Evolutionary conservation across 1,140 invertebrate genomes (phyloP).

Genomic region (Pygmarrhopalites habei): DNA sequence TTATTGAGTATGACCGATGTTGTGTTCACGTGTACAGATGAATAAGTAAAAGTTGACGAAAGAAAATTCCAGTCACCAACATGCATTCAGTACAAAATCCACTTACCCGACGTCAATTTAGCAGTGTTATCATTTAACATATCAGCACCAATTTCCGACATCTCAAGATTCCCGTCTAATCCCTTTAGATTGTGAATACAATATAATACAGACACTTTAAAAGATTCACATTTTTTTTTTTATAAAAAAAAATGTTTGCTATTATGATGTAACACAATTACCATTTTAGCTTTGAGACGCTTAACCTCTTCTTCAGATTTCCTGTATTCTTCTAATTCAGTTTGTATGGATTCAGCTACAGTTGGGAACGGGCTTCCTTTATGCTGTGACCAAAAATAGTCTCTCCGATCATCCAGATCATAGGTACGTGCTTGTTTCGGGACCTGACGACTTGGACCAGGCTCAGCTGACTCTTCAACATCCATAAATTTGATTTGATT

Average conservation of each 20-base stretch:
- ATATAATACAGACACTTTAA: conserved; percentile 6
- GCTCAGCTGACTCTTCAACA: conserved; percentile 52
- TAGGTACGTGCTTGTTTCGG: conserved; percentile 76
- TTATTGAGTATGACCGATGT: too few species aligned
- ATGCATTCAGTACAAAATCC: too few species aligned
- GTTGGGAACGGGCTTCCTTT: conserved; percentile 93
- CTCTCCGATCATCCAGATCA: conserved; percentile 72
- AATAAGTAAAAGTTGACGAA: too few species aligned
- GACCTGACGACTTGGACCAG: conserved; percentile 39
- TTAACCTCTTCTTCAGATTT: conserved; percentile 95
- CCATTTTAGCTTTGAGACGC: conserved; percentile 84
- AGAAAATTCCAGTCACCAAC: too few species aligned
- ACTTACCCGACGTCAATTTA: conserved; percentile 78
- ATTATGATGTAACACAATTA: conserved; percentile 38
- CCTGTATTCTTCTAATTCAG: conserved; percentile 90
- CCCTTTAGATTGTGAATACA: conserved; percentile 16
- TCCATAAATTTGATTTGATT: conserved; percentile 74
- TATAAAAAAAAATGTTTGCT: conserved; percentile 5
- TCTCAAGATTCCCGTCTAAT: conserved; percentile 18
- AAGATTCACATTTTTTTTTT: conserved; percentile 11
- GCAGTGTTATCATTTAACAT: conserved; percentile 92
- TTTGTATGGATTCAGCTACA: conserved; percentile 96
- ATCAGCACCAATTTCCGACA: conserved; percentile 46
- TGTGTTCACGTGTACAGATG: too few species aligned
- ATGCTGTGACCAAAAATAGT: conserved; percentile 86